Evolutionary conservation across 2,797 vertebrate species (phyloP), one percentile per base, ranked within the genome.

Genomic region (Ptychadena robeensis): DNA sequence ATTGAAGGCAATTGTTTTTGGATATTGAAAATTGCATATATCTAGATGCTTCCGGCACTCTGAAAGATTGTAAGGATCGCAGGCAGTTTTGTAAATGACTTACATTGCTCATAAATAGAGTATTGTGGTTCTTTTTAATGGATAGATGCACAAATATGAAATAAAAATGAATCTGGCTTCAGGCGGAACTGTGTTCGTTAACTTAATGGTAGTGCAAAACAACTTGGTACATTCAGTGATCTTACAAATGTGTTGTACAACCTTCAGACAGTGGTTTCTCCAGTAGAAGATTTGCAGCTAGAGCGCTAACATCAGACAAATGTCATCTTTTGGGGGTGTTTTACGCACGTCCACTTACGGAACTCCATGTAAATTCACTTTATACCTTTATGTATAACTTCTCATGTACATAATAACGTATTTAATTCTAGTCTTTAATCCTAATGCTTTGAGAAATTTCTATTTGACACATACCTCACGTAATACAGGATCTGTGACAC

Each of bases 401-500:
- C 18, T 2, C 3, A 53, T 53, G 18, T 53, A 53, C 18, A 22
- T 22, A 1, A 38, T 4, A 10, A 1, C 11, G 1, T 38, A 38
- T 9, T 38, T 38, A 0, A 18, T n/a, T 44, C 14, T 44, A 15
- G 40, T 53, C 7, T 53, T 53, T 53, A 11, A n/a, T 8, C 4
- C 44, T 22, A 18, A 1, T 22, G 6, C 18, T 7, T n/a, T 48
- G 18, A 22, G 15, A 48, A 48, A 1, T 48, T 48, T 48, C n/a
- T 64, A 64, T 44, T 12, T 67, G 9, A 64, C 81, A 92, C 93
- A 87, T 95, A 98, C 97, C 96, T 99, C 96, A 88, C 96, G 93
- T 87, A 97, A 93, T 80, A 92, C 90, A 82, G 94, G 95, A 91
- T 99, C 97, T 68, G 94, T 90, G 93, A 98, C 95, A 88, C 94